Evolutionary conservation across 2,113 vertebrate species (phyloP).

Genomic region (Malurus elegans): DNA sequence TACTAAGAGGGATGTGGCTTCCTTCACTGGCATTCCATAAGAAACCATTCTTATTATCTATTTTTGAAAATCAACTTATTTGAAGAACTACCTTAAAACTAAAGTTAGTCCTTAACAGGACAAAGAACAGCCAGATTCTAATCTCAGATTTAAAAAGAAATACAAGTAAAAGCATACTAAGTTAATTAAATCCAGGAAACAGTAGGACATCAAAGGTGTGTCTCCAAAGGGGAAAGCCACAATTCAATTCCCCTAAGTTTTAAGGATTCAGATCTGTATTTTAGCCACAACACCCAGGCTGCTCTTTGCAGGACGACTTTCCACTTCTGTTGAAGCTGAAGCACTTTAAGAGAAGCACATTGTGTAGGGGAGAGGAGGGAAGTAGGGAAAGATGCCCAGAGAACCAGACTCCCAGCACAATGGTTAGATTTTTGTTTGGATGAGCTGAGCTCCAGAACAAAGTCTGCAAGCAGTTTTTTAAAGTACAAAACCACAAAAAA

Average conservation of each 20-base stretch:
- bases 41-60: background rate
- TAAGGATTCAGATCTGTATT: background rate
- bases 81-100: background rate
- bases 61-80: background rate
- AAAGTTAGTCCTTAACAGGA: background rate
- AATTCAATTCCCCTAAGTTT: background rate
- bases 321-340: background rate
- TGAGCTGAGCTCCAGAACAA: background rate
- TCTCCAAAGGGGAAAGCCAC: background rate
- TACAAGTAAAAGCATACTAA: background rate
- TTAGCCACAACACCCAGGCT: background rate
- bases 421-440: background rate
- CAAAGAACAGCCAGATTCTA: background rate
- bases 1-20: background rate
- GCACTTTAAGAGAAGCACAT: background rate
- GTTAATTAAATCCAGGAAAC: background rate
- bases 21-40: background rate
- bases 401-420: background rate
- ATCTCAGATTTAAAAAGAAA: background rate
- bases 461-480: background rate
- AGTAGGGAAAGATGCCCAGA: background rate
- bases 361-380: fast-evolving
- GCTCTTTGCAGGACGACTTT: background rate
- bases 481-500: background rate
- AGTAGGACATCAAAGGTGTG: background rate